Conservation (phyloP, 2,797 vertebrate species). For the Sebastes variabilis region DNA sequence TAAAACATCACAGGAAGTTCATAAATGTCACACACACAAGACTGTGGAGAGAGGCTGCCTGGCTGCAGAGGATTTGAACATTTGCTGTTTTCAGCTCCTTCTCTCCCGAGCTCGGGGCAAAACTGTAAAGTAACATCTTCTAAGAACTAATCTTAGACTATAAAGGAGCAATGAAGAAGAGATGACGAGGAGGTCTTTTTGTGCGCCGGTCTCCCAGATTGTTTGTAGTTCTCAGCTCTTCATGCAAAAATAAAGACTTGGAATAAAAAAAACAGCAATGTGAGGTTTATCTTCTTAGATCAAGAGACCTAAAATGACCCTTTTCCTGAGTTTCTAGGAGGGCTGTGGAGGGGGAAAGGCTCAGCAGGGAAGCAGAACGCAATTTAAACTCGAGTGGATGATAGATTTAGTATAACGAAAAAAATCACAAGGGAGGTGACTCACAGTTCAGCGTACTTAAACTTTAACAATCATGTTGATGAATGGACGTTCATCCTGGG, state of each 20-base stretch:
- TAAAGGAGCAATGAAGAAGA: conserved; percentile 6
- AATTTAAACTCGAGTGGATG: conserved; percentile 14
- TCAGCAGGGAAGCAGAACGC: not conserved
- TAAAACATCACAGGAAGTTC: conserved; percentile 35
- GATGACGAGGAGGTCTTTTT: conserved; percentile 5
- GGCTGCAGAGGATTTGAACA: conserved; percentile 12
- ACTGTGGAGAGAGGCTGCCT: not conserved
- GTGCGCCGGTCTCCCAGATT: conserved; percentile 7
- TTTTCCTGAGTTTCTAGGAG: not conserved
- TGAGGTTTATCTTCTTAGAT: not conserved
- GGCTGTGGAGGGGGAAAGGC: not conserved
- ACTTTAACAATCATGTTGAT: conserved; percentile 24
- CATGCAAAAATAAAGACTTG: not conserved
- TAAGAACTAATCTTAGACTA: conserved; percentile 36
- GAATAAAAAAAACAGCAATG: not conserved
- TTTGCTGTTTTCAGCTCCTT: conserved; percentile 33
- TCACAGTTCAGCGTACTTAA: conserved; percentile 1
- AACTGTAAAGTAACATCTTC: conserved; percentile 23
- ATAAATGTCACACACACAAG: conserved; percentile 8
- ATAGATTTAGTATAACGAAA: conserved; percentile 18
- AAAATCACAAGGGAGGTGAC: conserved; percentile 20
- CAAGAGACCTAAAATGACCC: not conserved
- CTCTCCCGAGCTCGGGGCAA: conserved; percentile 22
- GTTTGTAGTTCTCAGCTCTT: not conserved
- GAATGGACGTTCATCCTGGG: conserved; percentile 18